Evolutionary conservation across 2,888 invertebrate genomes (phyloP).

Genomic region (Deroplatys truncata): DNA sequence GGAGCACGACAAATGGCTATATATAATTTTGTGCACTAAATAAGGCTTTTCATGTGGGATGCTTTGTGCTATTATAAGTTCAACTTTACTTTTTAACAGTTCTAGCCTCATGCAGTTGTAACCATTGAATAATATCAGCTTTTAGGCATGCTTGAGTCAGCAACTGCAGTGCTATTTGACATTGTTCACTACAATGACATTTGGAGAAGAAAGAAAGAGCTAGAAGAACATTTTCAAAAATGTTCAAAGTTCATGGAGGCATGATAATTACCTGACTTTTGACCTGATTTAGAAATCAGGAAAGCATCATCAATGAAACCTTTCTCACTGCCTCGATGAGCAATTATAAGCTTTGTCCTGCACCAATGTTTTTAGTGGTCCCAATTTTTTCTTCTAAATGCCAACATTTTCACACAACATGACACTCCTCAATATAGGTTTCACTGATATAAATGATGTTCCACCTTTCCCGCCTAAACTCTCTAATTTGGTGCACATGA

Average conservation of each 20-base stretch:
- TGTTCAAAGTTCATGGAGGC: neutral
- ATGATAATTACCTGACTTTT: neutral
- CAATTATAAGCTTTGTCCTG: neutral
- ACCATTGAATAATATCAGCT: neutral
- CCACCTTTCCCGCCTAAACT: neutral
- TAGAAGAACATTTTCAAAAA: neutral
- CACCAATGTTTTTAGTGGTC: neutral
- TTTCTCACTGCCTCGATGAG: too few relatives aligned
- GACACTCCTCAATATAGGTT: neutral
- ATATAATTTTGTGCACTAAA: neutral
- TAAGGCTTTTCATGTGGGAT: neutral
- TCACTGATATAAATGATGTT: neutral
- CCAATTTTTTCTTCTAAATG: neutral
- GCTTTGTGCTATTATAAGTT: too few relatives aligned
- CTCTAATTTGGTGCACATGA: neutral
- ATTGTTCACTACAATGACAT: neutral
- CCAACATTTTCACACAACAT: too few relatives aligned
- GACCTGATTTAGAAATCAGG: constrained; percentile 6
- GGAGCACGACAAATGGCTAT: constrained; percentile 29
- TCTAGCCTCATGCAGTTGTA: too few relatives aligned
- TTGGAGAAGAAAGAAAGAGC: neutral
- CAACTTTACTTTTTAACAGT: too few relatives aligned
- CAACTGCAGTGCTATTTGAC: neutral
- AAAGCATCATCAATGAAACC: neutral
- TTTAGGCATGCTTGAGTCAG: neutral